Evolutionary conservation across 2,797 vertebrate genomes (phyloP).

Genomic region (Lates japonicus): DNA sequence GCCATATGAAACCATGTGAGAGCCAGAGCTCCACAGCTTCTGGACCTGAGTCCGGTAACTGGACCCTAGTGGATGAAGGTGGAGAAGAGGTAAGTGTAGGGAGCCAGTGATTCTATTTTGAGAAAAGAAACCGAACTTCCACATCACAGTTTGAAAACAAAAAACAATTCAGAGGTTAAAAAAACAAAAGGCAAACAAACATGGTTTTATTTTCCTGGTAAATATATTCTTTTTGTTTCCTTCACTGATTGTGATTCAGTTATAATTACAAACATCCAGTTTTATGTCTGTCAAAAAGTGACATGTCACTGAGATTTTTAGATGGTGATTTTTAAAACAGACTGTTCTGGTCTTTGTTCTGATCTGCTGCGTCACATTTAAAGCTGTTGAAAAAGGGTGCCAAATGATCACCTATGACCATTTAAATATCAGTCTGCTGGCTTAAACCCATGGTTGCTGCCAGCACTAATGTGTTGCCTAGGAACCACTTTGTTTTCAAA

Average conservation of each 20-base stretch:
- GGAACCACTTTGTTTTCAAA: constrained; percentile 33
- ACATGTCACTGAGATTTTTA: constrained; percentile 17
- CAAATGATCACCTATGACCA: constrained; percentile 16
- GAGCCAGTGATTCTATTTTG: neutral
- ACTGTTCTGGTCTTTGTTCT: constrained; percentile 47
- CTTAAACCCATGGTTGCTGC: constrained; percentile 14
- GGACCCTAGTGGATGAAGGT: constrained; percentile 98
- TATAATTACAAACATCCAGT: neutral
- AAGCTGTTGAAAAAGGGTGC: constrained; percentile 21
- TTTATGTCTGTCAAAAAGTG: constrained; percentile 7
- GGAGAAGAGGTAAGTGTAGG: constrained; percentile 92
- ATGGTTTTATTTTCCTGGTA: neutral
- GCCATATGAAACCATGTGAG: constrained; percentile 94
- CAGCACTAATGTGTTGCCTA: constrained; percentile 26
- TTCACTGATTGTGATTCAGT: neutral
- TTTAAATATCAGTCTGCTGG: constrained; percentile 41
- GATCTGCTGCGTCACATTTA: constrained; percentile 45
- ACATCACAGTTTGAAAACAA: constrained; percentile 4
- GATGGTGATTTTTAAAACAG: constrained; percentile 20
- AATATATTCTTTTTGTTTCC: constrained; percentile 8
- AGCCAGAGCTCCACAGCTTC: constrained; percentile 83
- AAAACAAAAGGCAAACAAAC: neutral
- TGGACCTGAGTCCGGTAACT: constrained; percentile 92
- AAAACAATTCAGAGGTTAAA: constrained; percentile 1
- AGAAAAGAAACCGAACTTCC: neutral